phyloP scores from a whole-genome alignment of 35 echinoderm and acorn worm genomes.

The Apostichopus californicus region DNA sequence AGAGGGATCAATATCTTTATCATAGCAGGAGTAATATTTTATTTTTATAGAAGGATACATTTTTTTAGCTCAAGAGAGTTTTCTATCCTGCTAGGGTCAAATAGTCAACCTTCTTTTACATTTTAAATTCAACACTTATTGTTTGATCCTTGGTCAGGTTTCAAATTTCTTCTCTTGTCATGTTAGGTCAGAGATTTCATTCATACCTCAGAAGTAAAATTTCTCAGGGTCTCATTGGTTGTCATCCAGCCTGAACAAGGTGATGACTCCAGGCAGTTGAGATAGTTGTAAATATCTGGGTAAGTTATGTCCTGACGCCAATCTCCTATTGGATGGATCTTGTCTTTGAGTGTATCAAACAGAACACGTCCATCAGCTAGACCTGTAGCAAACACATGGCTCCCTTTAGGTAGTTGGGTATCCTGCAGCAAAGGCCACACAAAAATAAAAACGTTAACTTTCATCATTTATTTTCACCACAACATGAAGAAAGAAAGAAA shows the following conservation, averaged over 20 bases:
- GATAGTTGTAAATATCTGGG: constrained; percentile 66
- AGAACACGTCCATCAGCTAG: constrained; percentile 78
- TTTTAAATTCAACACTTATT: no score
- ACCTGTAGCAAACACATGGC: constrained; percentile 70
- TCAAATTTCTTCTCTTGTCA: no score
- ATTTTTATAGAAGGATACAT: no score
- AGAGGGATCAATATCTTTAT: no score
- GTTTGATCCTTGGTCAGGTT: not conserved
- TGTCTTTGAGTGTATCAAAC: constrained; percentile 66
- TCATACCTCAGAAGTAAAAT: constrained; percentile 83
- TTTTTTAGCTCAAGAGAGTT: no score
- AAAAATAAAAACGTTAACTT: no score
- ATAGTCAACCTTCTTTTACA: no score
- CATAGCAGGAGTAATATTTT: no score
- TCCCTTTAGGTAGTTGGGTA: constrained; percentile 76
- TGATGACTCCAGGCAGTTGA: constrained; percentile 72
- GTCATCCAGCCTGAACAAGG: constrained; percentile 88
- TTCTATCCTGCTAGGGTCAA: not conserved
- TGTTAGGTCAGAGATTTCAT: no score
- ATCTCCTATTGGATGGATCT: constrained; percentile 77
- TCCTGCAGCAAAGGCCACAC: constrained; percentile 50
- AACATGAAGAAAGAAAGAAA: no score
- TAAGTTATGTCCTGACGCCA: constrained; percentile 73
- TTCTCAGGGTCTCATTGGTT: constrained; percentile 71
- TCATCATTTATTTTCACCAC: no score